A percentile compares a stretch with the other conserved stretches of the same genome.
Evolutionary conservation across 2,888 invertebrate species (phyloP).

Genomic region (Trissoscelio sp.): DNA sequence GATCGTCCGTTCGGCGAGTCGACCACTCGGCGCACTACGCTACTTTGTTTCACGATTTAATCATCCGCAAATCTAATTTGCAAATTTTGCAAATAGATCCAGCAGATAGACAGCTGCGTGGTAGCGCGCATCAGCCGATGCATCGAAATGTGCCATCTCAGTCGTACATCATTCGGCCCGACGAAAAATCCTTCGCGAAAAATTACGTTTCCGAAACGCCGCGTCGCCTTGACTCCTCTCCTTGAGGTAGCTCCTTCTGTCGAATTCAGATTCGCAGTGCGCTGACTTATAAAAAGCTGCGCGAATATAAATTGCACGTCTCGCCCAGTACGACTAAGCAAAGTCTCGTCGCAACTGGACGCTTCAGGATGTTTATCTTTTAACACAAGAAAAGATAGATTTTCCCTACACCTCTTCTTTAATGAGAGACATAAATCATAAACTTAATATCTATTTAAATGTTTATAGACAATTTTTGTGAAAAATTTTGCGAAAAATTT

Average conservation of each 20-base stretch:
- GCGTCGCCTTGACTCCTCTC: slow-evolving; percentile 61
- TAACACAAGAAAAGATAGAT: slow-evolving; percentile 2
- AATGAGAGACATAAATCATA: not conserved
- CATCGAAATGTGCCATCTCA: slow-evolving; percentile 68
- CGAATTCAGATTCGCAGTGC: slow-evolving; percentile 64
- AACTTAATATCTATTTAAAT: not conserved
- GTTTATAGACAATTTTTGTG: not conserved
- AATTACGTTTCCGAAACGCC: slow-evolving; percentile 65
- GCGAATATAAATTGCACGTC: slow-evolving; percentile 65
- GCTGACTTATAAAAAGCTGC: slow-evolving; percentile 65
- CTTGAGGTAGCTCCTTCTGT: slow-evolving; percentile 53
- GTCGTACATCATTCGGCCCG: slow-evolving; percentile 49
- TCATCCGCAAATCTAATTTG: slow-evolving; percentile 50
- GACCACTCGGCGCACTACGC: slow-evolving; percentile 20
- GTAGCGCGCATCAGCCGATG: slow-evolving; percentile 40
- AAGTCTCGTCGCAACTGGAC: slow-evolving; percentile 31
- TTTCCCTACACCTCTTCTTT: not conserved
- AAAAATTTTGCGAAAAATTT: too few relatives aligned
- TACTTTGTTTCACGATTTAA: slow-evolving; percentile 43
- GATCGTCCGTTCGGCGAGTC: slow-evolving; percentile 23
- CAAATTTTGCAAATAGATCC: slow-evolving; percentile 61
- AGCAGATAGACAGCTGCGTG: slow-evolving; percentile 36
- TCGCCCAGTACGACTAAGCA: slow-evolving; percentile 16
- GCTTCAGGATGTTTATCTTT: slow-evolving; percentile 41
- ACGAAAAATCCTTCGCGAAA: slow-evolving; percentile 65